These are phyloP conservation scores for Drosophila murphyi DNA, from an alignment of 1,140 invertebrate genomes.

Conservation along the genomic window DNA sequence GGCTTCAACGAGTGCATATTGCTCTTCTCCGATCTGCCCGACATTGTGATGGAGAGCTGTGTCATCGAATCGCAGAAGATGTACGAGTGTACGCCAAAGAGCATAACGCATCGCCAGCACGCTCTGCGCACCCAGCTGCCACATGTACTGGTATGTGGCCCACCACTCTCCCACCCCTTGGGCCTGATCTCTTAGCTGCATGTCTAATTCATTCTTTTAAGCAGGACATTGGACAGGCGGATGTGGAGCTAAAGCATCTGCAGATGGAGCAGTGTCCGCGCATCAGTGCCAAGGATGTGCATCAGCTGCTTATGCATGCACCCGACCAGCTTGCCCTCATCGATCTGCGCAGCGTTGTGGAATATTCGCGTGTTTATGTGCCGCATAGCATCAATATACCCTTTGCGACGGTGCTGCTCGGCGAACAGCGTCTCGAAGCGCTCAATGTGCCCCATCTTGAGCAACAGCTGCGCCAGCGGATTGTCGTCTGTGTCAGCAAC, in stretches of 20 bases:
- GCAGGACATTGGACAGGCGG: conserved; percentile 88
- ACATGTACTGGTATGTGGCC: conserved; percentile 49
- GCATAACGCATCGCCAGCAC: conserved; percentile 92
- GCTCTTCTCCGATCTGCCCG: conserved; percentile 98
- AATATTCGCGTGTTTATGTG: conserved; percentile 91
- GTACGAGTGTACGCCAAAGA: conserved; percentile 94
- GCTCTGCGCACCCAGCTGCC: conserved; percentile 46
- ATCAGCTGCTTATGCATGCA: conserved; percentile 89
- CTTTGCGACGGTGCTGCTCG: conserved; percentile 90
- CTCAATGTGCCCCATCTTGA: conserved; percentile 88
- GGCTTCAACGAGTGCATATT: conserved; percentile 99
- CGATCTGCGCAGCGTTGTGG: conserved; percentile 90
- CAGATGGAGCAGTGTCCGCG: conserved; percentile 91
- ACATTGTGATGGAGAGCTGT: conserved; percentile 97
- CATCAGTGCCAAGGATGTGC: conserved; percentile 93
- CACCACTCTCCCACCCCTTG: background rate
- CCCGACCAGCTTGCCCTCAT: conserved; percentile 90
- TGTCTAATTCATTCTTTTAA: background rate
- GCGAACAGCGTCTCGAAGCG: conserved; percentile 87
- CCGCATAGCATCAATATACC: conserved; percentile 94
- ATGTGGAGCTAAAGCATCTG: conserved; percentile 88
- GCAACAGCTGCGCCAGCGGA: conserved; percentile 86
- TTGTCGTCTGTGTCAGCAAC: conserved; percentile 92
- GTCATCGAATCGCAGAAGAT: conserved; percentile 95
- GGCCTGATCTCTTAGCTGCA: too few relatives aligned